Conservation (phyloP, 2,888 invertebrate genomes). For the Leucoma salicis region DNA sequence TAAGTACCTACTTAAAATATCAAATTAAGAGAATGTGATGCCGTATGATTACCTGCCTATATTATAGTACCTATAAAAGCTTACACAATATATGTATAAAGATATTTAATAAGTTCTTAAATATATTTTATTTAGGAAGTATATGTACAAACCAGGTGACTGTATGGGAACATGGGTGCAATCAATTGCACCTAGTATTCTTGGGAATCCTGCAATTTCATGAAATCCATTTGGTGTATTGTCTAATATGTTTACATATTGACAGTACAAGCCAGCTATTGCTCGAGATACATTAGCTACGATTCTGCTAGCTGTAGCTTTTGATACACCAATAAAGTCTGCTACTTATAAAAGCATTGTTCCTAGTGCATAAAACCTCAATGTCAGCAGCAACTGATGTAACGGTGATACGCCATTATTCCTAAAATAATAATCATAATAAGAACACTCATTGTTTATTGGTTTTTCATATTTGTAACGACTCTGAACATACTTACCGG, state of each 20-base stretch:
- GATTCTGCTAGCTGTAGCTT: slow-evolving; percentile 17
- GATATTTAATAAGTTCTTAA: no score
- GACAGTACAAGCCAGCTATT: background rate
- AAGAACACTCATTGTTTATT: no score
- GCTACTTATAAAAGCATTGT: slow-evolving; percentile 24
- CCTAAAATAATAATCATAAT: no score
- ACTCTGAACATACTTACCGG: no score
- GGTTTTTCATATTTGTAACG: no score
- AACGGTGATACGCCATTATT: slow-evolving; percentile 18
- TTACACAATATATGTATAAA: no score
- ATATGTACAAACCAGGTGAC: slow-evolving; percentile 1
- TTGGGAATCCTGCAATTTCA: slow-evolving; percentile 11
- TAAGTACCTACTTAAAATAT: no score
- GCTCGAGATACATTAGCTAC: slow-evolving; percentile 10
- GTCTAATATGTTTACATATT: background rate
- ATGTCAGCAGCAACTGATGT: slow-evolving; percentile 15
- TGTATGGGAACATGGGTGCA: slow-evolving; percentile 3
- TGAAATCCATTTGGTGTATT: slow-evolving; percentile 5
- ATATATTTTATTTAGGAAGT: no score
- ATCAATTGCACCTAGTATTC: slow-evolving; percentile 1
- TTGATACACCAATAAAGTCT: slow-evolving; percentile 23
- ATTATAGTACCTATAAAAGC: no score
- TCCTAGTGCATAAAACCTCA: slow-evolving; percentile 24
- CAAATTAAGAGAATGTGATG: no score
- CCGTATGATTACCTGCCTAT: no score